Conservation (phyloP, 2,797 vertebrate species). For the Sebastes variabilis region DNA sequence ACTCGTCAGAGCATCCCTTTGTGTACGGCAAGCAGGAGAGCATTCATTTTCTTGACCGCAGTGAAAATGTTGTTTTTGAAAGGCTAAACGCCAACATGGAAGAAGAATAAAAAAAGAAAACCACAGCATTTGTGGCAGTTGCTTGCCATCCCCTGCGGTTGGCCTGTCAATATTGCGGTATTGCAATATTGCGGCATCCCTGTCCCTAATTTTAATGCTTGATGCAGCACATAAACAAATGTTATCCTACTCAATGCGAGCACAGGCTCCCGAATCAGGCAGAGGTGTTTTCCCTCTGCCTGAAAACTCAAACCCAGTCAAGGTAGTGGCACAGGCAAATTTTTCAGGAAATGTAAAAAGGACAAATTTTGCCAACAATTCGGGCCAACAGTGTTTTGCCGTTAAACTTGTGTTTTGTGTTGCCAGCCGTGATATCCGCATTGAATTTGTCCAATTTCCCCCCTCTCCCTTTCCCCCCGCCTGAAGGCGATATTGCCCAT, state of each 20-base stretch:
- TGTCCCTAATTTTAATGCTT: neutral
- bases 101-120: too few species aligned
- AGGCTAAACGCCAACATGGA: too few species aligned
- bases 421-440: conserved; percentile 9
- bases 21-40: too few species aligned
- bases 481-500: conserved; percentile 25
- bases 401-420: conserved; percentile 15
- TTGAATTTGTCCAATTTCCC: conserved; percentile 38
- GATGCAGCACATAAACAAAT: conserved; percentile 22
- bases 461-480: neutral
- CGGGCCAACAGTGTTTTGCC: conserved; percentile 13
- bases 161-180: too few species aligned
- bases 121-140: too few species aligned
- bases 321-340: neutral
- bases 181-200: too few species aligned
- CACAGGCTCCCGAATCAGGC: neutral
- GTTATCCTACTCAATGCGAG: conserved; percentile 5
- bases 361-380: conserved; percentile 1
- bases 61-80: too few species aligned
- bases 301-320: conserved; percentile 9
- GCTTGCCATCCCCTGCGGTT: too few species aligned
- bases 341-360: conserved; percentile 16
- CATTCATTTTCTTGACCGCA: too few species aligned
- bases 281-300: neutral
- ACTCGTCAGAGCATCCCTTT: too few species aligned